Evolutionary conservation across 30 jellyfish, hydroid and myxozoan species (phyloP).

Genomic region (Chrysaora quinquecirrha): DNA sequence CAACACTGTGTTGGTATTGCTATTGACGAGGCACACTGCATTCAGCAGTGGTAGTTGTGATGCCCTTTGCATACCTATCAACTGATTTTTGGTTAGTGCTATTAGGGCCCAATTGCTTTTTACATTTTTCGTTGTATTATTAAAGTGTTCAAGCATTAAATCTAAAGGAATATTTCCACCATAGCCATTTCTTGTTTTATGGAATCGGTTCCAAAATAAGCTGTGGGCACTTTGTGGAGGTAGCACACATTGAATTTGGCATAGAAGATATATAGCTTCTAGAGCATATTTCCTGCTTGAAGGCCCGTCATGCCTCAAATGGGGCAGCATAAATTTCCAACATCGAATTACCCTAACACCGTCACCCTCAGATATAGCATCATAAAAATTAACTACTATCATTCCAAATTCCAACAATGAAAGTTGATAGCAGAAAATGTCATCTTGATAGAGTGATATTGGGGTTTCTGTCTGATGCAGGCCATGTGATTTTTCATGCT

Average conservation of each 20-base stretch:
- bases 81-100: not conserved
- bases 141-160: conserved; percentile 13
- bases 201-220: not conserved
- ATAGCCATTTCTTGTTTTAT: not conserved
- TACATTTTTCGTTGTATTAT: not conserved
- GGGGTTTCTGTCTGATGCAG: conserved; percentile 1
- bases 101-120: conserved; percentile 1
- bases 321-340: not conserved
- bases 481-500: conserved; percentile 4
- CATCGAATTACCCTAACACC: not conserved
- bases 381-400: conserved; percentile 2
- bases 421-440: conserved; percentile 8
- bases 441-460: not conserved
- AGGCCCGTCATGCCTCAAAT: not conserved
- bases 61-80: conserved; percentile 9
- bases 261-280: not conserved
- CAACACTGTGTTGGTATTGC: not conserved
- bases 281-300: not conserved
- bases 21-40: not conserved
- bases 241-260: not conserved
- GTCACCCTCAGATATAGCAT: conserved; percentile 13
- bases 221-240: not conserved
- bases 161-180: conserved; percentile 3
- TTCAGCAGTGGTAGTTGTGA: not conserved
- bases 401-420: conserved; percentile 4